Percentiles rank a stretch among this genome's conserved stretches.
These are phyloP conservation scores for Acrobasis consociella DNA, from an alignment of 2,888 invertebrate species.

Conservation along the genomic window DNA sequence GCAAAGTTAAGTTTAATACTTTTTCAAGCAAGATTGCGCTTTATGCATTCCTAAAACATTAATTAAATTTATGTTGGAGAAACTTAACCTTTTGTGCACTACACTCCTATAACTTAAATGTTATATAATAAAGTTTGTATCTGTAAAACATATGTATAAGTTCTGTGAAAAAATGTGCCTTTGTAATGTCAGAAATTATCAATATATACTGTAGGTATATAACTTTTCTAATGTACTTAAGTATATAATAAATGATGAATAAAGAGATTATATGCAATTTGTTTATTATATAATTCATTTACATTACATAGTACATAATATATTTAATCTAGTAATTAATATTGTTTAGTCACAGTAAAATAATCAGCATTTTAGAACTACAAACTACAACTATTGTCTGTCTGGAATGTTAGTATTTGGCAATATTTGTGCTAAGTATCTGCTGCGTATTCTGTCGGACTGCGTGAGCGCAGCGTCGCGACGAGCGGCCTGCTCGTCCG, in stretches of 20 bases:
- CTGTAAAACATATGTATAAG: background rate
- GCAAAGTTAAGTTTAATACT: background rate
- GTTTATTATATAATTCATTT: background rate
- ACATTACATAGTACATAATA: background rate
- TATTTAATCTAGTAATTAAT: background rate
- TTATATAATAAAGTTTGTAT: too few species aligned
- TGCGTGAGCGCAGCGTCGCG: constrained; percentile 57
- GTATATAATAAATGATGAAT: background rate
- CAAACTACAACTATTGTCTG: constrained; percentile 47
- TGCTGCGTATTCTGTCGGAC: constrained; percentile 73
- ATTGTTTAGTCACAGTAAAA: constrained; percentile 15
- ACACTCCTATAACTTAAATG: too few species aligned
- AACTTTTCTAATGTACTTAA: background rate
- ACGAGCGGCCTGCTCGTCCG: constrained; percentile 38
- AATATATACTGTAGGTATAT: background rate
- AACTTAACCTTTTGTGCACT: too few species aligned
- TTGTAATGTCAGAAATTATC: background rate
- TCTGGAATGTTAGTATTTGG: constrained; percentile 68
- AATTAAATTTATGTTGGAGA: too few species aligned
- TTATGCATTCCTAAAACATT: background rate
- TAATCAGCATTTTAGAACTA: background rate
- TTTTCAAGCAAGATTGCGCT: background rate
- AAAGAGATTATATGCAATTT: background rate
- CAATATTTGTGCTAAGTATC: constrained; percentile 76
- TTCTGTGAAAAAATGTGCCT: background rate